Percentiles rank a stretch among this genome's conserved stretches.
Evolutionary conservation across 2,888 invertebrate genomes (phyloP).

Genomic region (Lottia scabra): DNA sequence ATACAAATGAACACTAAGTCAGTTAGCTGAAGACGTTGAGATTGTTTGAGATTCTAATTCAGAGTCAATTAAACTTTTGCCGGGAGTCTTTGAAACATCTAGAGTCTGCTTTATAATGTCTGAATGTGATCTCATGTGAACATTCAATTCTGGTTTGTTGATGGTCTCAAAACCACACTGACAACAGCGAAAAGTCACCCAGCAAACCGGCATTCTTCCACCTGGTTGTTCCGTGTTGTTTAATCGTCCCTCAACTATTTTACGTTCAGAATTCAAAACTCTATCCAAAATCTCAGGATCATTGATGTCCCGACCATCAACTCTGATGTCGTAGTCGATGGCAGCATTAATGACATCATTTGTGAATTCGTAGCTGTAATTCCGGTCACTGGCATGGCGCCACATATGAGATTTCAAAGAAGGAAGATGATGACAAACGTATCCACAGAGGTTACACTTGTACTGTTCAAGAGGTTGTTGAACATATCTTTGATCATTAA

Average conservation of each 20-base stretch:
- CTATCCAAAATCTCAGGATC: slow-evolving; percentile 37
- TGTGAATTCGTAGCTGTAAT: slow-evolving; percentile 66
- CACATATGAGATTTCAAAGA: slow-evolving; percentile 69
- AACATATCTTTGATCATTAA: slow-evolving; percentile 66
- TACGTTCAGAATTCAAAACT: slow-evolving; percentile 33
- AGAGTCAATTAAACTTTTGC: not conserved
- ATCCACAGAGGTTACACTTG: slow-evolving; percentile 67
- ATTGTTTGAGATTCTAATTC: not conserved
- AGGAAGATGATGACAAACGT: slow-evolving; percentile 68
- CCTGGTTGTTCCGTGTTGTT: slow-evolving; percentile 25
- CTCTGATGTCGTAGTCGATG: slow-evolving; percentile 60
- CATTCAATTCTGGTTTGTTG: slow-evolving; percentile 60
- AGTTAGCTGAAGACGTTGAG: not conserved
- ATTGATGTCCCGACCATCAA: slow-evolving; percentile 43
- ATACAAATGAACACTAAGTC: too few relatives aligned
- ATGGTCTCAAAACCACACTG: slow-evolving; percentile 68
- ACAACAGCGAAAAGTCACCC: slow-evolving; percentile 66
- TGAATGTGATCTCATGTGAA: slow-evolving; percentile 64
- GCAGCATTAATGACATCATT: slow-evolving; percentile 67
- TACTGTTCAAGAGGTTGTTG: slow-evolving; percentile 68
- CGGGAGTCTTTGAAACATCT: slow-evolving; percentile 31
- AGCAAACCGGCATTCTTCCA: slow-evolving; percentile 44
- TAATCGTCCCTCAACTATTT: slow-evolving; percentile 36
- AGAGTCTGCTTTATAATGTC: slow-evolving; percentile 63
- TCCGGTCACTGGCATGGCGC: slow-evolving; percentile 65